Base-by-base conservation (phyloP, 1,140 invertebrate species). In the Brachionus rotundiformis region DNA sequence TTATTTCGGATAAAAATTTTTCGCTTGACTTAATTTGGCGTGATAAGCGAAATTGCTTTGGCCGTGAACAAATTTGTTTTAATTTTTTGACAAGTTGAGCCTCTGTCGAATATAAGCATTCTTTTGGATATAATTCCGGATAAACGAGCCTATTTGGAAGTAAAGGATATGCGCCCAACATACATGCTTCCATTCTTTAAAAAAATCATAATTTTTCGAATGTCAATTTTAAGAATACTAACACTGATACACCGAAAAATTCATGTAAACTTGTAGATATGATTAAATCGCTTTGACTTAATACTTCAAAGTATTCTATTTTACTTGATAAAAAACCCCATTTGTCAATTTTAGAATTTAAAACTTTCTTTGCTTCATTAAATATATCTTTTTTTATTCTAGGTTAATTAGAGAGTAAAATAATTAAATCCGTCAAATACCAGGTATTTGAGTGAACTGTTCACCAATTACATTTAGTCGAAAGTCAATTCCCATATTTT, bases 261-360 rank as follows among this genome's bases (percentile, higher is more conserved):
- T 93, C 92, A 87, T 93, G 92, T 29, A 90, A 87, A 1, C 92
- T 91, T n/a, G 92, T 93, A 0, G 92, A 93, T 11, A 93, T 88
- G 27, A 90, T 91, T 82, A 93, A 89, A 87, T 93, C 91, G 36
- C 89, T 88, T 1, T 85, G 83, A 0, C 85, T 75, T 65, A 93
- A 85, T 11, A 91, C 85, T 59, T 89, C 84, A 61, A 89, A 90
- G 86, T 92, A 93, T 16, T 91, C 89, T 36, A 89, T 87, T 82
- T 91, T 90, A 1, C 85, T 86, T 29, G 87, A 83, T 10, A 91
- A 84, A 85, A 88, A 92, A 5, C 92, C 92, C 90, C 90, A 93
- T 84, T 90, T 86, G 8, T 88, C 81, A 6, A 93, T 90, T 79
- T 90, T 88, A n/a, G 86, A 83, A 13, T 85, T 84, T 54, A 93